Conservation (phyloP, 2,797 vertebrate species). For the Oreortyx pictus region DNA sequence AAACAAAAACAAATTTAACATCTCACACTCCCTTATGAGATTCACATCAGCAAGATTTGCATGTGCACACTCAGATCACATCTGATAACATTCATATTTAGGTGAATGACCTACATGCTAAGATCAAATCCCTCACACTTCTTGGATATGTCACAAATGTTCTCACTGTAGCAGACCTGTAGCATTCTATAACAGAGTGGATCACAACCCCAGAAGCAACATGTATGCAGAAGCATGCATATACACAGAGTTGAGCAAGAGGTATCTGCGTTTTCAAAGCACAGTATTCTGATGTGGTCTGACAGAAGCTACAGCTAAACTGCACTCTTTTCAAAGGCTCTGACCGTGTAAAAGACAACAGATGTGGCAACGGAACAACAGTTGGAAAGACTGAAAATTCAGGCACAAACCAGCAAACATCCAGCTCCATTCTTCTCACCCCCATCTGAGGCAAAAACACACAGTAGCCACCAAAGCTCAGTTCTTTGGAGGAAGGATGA, state of each 20-base stretch:
- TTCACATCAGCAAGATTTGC: background rate
- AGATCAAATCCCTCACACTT: background rate
- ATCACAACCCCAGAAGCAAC: background rate
- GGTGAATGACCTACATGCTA: background rate
- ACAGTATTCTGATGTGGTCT: background rate
- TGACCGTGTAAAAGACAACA: background rate
- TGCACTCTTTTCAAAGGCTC: background rate
- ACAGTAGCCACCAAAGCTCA: background rate
- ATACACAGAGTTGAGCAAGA: background rate
- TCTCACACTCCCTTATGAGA: fast-evolving
- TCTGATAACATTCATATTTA: background rate
- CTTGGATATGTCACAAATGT: fast-evolving
- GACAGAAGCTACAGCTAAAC: background rate
- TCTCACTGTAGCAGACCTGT: background rate
- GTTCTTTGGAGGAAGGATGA: background rate
- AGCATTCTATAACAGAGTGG: fast-evolving
- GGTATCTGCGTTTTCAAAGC: background rate
- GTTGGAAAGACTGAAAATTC: background rate
- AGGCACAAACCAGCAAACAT: background rate
- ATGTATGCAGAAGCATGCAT: background rate
- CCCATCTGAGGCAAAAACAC: background rate
- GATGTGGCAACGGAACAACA: background rate
- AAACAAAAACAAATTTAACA: background rate
- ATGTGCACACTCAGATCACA: fast-evolving
- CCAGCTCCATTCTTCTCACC: background rate